These are phyloP conservation scores for Rhinophrynus dorsalis DNA, from an alignment of 2,797 vertebrate species.

Conservation along the genomic window DNA sequence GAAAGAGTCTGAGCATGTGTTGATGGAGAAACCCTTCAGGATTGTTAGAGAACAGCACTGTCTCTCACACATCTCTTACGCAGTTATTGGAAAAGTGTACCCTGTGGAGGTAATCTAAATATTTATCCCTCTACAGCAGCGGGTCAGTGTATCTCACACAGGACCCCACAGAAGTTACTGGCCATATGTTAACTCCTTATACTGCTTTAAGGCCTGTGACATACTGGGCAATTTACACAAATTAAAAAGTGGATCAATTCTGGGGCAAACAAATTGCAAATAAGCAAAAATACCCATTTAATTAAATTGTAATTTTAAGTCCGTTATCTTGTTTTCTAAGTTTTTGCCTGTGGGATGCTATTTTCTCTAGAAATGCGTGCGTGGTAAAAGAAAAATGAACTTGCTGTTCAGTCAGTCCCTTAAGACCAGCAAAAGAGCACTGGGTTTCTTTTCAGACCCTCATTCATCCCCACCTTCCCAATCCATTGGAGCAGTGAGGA, in stretches of 20 bases:
- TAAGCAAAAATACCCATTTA: too few species aligned
- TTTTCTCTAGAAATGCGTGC: too few species aligned
- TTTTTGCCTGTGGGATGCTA: background rate
- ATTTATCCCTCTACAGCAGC: constrained; percentile 17
- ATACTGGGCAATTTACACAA: too few species aligned
- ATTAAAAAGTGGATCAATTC: too few species aligned
- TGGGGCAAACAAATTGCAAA: too few species aligned
- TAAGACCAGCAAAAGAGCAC: too few species aligned
- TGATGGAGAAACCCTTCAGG: background rate
- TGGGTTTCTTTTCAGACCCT: too few species aligned
- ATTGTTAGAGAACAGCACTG: background rate
- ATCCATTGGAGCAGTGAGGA: too few species aligned
- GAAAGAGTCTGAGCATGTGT: background rate
- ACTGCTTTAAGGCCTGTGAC: background rate
- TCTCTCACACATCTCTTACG: background rate
- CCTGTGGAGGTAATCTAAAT: constrained; percentile 21
- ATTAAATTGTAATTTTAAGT: too few species aligned
- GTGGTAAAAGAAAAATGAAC: too few species aligned
- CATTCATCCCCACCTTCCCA: too few species aligned
- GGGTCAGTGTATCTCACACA: constrained; percentile 15
- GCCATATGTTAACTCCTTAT: background rate
- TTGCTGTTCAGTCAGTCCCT: too few species aligned
- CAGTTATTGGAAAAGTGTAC: constrained; percentile 1
- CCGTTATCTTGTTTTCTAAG: background rate
- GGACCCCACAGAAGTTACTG: constrained; percentile 13